Base-by-base conservation (phyloP, 1,140 invertebrate species). In the Spodoptera litura region DNA sequence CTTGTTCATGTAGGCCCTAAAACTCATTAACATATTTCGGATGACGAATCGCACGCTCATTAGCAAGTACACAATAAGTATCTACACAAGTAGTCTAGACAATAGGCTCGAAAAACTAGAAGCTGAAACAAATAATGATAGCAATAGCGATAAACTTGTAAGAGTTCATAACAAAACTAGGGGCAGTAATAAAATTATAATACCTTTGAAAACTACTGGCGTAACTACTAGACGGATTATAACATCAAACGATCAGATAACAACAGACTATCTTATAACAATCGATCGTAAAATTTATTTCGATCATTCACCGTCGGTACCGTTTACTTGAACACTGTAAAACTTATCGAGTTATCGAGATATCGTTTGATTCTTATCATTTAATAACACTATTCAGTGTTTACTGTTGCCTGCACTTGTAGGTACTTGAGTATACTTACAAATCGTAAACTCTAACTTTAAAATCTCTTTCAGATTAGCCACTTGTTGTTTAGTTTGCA, bases 201-300 rank as follows among this genome's bases (percentile, higher is more conserved):
- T 52, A 70, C 27, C 66, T 31, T n/a, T 55, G 6, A 55, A 55
- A 71, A 55, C 27, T 56, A 71, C 31, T 15, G 20, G 11, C 13
- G 25, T 13, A 71, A 71, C 52, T 66, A 51, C 62, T 66, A 71
- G 6, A 13, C 59, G 61, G 44, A 73, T 59, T 49, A 51, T 27
- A 59, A 73, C 53, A 27, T 73, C 35, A 73, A 58, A 44, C 13
- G 20, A 55, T 55, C 66, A 70, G 49, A 70, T 70, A 70, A 53
- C 13, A 35, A 53, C 2, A 64, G n/a, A 75, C 35, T 64, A 75
- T 75, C 51, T 64, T 49, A 64, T 38, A 64, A 70, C 59, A 75
- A 75, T 75, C 73, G 49, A 52, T 75, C 73, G 73, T 62, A 35
- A 64, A 73, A 0, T 75, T 62, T 62, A 75, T 62, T 64, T 75